Evolutionary conservation across 1,140 invertebrate genomes (phyloP), one percentile per base, ranked within the genome.

Genomic region (Drosophila virilis): DNA sequence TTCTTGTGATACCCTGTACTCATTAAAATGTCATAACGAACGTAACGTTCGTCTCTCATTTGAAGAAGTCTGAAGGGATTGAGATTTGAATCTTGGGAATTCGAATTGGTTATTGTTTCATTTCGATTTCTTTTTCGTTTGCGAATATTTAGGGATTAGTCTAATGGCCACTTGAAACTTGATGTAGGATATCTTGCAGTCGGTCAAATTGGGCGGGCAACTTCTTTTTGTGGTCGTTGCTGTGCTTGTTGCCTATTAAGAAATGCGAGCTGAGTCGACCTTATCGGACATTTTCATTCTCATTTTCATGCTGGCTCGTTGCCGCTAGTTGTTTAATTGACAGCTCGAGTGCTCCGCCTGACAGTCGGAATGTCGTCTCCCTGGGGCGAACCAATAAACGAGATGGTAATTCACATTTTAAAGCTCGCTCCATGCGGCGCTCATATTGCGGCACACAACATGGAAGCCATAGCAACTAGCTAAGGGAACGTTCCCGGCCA

Each of bases 391-490:
- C 83, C 83, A 74, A 79, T 88, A 85, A 77, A 71, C 65, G 55
- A 70, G 60, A 86, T 60, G 74, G 48, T 54, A 78, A 81, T 85
- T 78, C 81, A 59, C 78, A 81, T 78, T 81, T 83, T 59, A 64
- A 43, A 75, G 38, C 50, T 58, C 28, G 60, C 51, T 60, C 32
- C 58, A 57, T 69, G 62, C 48, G 57, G 69, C 64, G 46, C 37
- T 62, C 35, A 59, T 60, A 55, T 57, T 57, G 38, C 17, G 28
- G 38, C 38, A 28, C 42, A 32, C 33, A 65, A 45, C 38, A 46
- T 42, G 71, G 83, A 86, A 86, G 83, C 83, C 83, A 82, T 86
- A 86, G 57, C 60, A 80, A 89, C 75, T 66, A 88, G 51, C 57
- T 68, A 62, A 67, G 64, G 64, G 51, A 37, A 42, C 35, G 22